phyloP scores from a whole-genome alignment of 2,888 invertebrate species.

The Nomada goodeniana region DNA sequence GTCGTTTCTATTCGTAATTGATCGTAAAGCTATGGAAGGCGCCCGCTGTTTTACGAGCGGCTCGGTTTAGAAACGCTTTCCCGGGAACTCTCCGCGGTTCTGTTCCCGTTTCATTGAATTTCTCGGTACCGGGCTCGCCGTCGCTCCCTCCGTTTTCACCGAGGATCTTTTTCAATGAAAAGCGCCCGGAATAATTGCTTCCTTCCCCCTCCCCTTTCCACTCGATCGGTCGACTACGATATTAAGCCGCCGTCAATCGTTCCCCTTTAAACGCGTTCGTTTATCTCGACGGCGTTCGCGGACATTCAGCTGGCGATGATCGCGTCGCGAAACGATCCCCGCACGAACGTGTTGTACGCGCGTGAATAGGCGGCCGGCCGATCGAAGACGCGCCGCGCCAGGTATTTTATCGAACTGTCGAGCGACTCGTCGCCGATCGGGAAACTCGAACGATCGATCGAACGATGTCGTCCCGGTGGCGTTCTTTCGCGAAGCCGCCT shows the following conservation, averaged over 20 bases:
- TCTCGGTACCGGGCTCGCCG: constrained; percentile 39
- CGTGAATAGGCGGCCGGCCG: no score
- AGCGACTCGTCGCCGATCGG: background rate
- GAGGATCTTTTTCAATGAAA: constrained; percentile 24
- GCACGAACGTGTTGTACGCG: no score
- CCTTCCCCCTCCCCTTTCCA: background rate
- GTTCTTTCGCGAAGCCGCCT: constrained; percentile 3
- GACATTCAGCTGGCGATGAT: background rate
- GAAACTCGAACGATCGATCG: constrained; percentile 17
- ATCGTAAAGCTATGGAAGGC: constrained; percentile 62
- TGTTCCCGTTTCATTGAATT: constrained; percentile 50
- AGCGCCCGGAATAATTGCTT: constrained; percentile 13
- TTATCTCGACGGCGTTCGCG: background rate
- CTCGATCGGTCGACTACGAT: constrained; percentile 12
- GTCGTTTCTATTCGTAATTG: constrained; percentile 54
- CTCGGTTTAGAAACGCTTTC: constrained; percentile 62
- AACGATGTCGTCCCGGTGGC: background rate
- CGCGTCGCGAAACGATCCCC: background rate
- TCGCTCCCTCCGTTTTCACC: constrained; percentile 17
- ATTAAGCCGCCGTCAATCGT: background rate
- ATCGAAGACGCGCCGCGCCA: background rate
- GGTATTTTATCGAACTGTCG: background rate
- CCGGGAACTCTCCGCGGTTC: constrained; percentile 30
- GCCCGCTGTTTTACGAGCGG: constrained; percentile 60
- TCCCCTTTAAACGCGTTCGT: background rate